A percentile compares a stretch with the other conserved stretches of the same genome.
Conservation (phyloP, 2,113 vertebrate genomes). For the Azemiops feae region DNA sequence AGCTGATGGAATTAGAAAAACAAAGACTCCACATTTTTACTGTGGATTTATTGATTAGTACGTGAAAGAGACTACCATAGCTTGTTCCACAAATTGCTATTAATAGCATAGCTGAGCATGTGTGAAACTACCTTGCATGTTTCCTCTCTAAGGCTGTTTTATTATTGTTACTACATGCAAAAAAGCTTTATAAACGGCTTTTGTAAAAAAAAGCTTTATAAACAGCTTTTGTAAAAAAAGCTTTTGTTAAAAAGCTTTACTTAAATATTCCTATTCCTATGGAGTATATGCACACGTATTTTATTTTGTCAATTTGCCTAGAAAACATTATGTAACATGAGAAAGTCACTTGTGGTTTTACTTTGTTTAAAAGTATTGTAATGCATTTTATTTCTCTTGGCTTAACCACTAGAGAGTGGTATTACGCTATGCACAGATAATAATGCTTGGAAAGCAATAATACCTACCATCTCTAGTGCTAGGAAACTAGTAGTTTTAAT, state of each 20-base stretch:
- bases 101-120: too few relatives aligned
- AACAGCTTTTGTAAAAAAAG: not conserved
- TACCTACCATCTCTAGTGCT: not conserved
- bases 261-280: not conserved
- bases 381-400: not conserved
- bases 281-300: not conserved
- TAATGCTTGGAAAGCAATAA: not conserved
- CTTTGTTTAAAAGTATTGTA: not conserved
- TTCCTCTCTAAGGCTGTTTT: not conserved
- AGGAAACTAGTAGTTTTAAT: not conserved
- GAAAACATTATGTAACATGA: not conserved
- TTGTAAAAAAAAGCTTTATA: not conserved
- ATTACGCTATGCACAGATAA: not conserved
- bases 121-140: not conserved
- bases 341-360: not conserved
- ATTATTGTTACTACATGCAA: not conserved
- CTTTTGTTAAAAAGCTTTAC: not conserved
- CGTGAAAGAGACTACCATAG: too few relatives aligned
- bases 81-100: too few relatives aligned
- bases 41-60: too few relatives aligned
- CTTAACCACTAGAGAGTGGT: constrained; percentile 18
- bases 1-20: too few relatives aligned
- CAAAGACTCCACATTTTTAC: too few relatives aligned
- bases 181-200: not conserved
- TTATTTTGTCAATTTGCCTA: not conserved